Percentiles rank a stretch among this genome's conserved stretches.
These are phyloP conservation scores for Cryptocephalus primarius DNA, from an alignment of 2,888 invertebrate species.

Conservation along the genomic window DNA sequence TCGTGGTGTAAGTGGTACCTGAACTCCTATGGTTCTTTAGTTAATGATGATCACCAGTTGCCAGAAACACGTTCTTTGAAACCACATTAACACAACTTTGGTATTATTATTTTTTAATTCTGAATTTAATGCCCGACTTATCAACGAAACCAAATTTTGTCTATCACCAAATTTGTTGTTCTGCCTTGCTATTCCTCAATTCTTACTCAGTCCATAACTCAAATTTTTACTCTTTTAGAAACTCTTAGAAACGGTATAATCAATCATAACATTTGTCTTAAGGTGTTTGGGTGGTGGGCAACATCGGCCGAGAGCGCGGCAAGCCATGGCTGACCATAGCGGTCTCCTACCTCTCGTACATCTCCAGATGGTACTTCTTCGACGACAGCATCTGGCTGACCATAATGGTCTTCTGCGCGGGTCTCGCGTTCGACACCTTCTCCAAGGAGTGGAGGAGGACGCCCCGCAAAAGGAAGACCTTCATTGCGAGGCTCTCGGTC, in stretches of 20 bases:
- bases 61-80: too few species aligned
- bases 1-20: too few species aligned
- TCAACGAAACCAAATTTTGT: too few species aligned
- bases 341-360: constrained; percentile 56
- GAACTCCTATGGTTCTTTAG: too few species aligned
- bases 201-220: too few species aligned
- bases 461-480: constrained; percentile 39
- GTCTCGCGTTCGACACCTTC: constrained; percentile 61
- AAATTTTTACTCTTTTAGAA: background rate
- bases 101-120: too few species aligned
- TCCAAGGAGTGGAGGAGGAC: constrained; percentile 70
- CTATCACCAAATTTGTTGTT: too few species aligned
- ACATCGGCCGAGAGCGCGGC: constrained; percentile 76
- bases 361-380: constrained; percentile 58
- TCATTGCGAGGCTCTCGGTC: constrained; percentile 41
- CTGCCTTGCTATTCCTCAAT: too few species aligned
- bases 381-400: constrained; percentile 65
- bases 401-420: constrained; percentile 52
- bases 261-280: constrained; percentile 11
- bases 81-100: too few species aligned
- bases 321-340: constrained; percentile 56
- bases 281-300: constrained; percentile 88
- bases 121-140: too few species aligned
- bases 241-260: background rate
- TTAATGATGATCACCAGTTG: too few species aligned